Conservation (phyloP, 2,797 vertebrate genomes). For the Stomatorhinus walkeri region DNA sequence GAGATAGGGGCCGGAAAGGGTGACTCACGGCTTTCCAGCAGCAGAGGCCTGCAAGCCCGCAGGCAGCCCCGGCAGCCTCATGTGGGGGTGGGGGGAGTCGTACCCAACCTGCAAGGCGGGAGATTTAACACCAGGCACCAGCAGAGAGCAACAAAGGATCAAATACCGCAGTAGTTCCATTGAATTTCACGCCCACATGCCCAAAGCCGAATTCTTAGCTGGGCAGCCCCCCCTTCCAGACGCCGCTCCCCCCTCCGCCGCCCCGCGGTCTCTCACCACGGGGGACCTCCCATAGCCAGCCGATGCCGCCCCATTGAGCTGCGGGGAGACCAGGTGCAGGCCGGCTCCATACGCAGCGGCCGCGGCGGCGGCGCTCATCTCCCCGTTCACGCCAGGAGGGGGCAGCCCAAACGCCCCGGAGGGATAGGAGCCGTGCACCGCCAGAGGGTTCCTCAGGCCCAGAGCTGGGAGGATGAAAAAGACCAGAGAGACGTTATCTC, state of each 20-base stretch:
- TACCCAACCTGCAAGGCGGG: slow-evolving; percentile 60
- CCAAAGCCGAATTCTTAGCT: background rate
- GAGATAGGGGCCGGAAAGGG: background rate
- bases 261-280: slow-evolving; percentile 56
- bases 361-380: slow-evolving; percentile 57
- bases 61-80: slow-evolving; percentile 61
- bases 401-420: slow-evolving; percentile 73
- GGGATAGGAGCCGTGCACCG: slow-evolving; percentile 73
- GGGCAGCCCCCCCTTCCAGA: background rate
- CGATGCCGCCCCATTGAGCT: slow-evolving; percentile 67
- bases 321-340: slow-evolving; percentile 72
- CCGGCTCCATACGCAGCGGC: slow-evolving; percentile 60
- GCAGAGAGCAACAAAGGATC: background rate
- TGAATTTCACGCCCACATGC: background rate
- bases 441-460: slow-evolving; percentile 72
- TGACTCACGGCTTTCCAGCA: slow-evolving; percentile 65
- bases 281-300: slow-evolving; percentile 70
- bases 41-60: slow-evolving; percentile 66
- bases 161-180: background rate
- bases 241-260: background rate
- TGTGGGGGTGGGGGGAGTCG: slow-evolving; percentile 65
- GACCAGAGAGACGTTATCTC: background rate
- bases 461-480: slow-evolving; percentile 56
- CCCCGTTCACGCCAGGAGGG: slow-evolving; percentile 73
- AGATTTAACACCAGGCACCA: background rate